These are phyloP conservation scores for Vultur gryphus DNA, from an alignment of 2,797 vertebrate genomes.

Conservation along the genomic window DNA sequence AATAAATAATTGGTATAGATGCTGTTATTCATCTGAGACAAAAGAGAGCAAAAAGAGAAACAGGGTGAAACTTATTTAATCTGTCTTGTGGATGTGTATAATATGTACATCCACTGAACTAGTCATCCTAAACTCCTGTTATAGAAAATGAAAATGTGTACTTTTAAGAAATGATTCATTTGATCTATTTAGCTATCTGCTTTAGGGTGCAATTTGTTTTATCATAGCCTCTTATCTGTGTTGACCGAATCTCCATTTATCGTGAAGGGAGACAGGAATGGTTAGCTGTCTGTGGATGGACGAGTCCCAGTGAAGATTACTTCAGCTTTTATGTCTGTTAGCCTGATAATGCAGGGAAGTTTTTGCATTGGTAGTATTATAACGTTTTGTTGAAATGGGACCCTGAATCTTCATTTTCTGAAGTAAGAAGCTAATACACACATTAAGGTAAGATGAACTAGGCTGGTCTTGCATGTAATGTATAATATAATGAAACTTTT, in stretches of 20 bases:
- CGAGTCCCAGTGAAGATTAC: background rate
- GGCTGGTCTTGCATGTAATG: background rate
- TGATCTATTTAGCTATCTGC: background rate
- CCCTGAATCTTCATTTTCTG: background rate
- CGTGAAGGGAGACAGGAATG: background rate
- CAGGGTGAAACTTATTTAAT: background rate
- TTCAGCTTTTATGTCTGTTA: background rate
- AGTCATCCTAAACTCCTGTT: background rate
- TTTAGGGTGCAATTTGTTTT: slow-evolving; percentile 31
- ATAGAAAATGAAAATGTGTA: background rate
- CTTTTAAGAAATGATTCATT: background rate
- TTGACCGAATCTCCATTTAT: background rate
- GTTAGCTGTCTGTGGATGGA: background rate
- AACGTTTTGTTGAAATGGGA: background rate
- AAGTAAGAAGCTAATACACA: background rate
- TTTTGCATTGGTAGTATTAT: background rate
- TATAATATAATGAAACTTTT: background rate
- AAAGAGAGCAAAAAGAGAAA: background rate
- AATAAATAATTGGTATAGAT: background rate
- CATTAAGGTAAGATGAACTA: background rate
- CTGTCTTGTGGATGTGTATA: background rate
- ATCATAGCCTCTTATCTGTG: background rate
- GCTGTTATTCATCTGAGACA: background rate
- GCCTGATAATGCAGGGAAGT: background rate
- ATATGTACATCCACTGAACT: background rate